Conservation (phyloP, 2,888 invertebrate genomes). For the Drosophila helvetica region DNA sequence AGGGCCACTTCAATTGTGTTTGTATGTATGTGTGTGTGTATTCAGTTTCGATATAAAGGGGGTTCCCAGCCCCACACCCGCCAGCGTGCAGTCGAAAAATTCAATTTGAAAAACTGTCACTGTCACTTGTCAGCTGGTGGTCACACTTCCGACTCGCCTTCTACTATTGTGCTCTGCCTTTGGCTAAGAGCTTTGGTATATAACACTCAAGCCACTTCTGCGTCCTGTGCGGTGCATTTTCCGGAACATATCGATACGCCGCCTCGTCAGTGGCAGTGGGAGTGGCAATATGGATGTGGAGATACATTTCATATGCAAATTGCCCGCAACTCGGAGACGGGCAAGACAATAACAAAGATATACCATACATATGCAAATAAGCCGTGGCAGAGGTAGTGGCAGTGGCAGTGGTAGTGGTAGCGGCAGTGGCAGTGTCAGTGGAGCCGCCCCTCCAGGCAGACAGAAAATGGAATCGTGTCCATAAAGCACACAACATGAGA, state of each 20-base stretch:
- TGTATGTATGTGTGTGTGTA: not conserved
- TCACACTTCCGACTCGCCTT: constrained; percentile 39
- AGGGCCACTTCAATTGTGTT: constrained; percentile 33
- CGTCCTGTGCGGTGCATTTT: constrained; percentile 55
- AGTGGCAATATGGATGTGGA: constrained; percentile 7
- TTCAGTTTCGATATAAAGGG: constrained; percentile 18
- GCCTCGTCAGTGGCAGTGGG: constrained; percentile 24
- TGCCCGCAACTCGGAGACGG: constrained; percentile 52
- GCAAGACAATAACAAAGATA: constrained; percentile 50
- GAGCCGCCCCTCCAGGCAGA: constrained; percentile 11
- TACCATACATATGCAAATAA: constrained; percentile 53
- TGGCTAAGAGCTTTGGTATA: constrained; percentile 36
- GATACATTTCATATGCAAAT: constrained; percentile 69
- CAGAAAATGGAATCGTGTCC: not conserved
- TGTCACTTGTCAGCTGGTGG: constrained; percentile 74
- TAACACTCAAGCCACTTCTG: constrained; percentile 17
- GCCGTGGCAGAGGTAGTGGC: not conserved
- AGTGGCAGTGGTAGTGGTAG: too few relatives aligned
- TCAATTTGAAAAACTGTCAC: constrained; percentile 77
- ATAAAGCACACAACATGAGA: not conserved
- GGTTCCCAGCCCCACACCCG: not conserved
- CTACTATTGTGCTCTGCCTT: constrained; percentile 52
- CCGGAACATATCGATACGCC: constrained; percentile 54
- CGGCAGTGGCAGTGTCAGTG: too few relatives aligned
- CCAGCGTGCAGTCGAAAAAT: constrained; percentile 44